These are phyloP conservation scores for Tuta absoluta DNA, from an alignment of 2,888 invertebrate genomes.

Conservation along the genomic window DNA sequence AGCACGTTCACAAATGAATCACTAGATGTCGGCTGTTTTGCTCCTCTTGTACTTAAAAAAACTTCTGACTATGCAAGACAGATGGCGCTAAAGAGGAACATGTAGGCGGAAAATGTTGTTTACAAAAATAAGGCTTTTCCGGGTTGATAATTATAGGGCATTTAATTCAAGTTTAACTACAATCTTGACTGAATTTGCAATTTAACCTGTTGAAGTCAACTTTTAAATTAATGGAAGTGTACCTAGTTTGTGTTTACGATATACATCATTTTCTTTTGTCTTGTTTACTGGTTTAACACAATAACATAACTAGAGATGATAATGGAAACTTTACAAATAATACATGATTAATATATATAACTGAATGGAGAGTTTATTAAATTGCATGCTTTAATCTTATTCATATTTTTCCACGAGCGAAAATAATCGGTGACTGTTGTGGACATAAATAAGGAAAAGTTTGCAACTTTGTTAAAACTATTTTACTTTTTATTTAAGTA, in stretches of 20 bases:
- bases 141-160: not conserved
- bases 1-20: not conserved
- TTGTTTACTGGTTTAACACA: not conserved
- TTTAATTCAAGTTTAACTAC: not conserved
- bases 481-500: too few species aligned
- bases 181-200: not conserved
- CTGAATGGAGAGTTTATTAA: too few species aligned
- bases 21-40: not conserved
- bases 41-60: not conserved
- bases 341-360: too few species aligned
- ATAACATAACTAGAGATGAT: not conserved
- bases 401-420: too few species aligned
- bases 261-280: not conserved
- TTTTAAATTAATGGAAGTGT: not conserved
- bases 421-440: too few species aligned
- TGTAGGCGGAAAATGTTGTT: not conserved
- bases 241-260: too few species aligned
- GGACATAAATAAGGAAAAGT: too few species aligned
- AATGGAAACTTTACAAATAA: not conserved
- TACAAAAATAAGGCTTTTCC: constrained; percentile 1
- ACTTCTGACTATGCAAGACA: not conserved
- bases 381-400: too few species aligned
- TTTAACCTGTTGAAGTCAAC: not conserved
- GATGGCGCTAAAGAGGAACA: not conserved
- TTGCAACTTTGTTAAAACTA: too few species aligned